Evolutionary conservation across 1,140 invertebrate species (phyloP).

Genomic region (Pygmarrhopalites habei): DNA sequence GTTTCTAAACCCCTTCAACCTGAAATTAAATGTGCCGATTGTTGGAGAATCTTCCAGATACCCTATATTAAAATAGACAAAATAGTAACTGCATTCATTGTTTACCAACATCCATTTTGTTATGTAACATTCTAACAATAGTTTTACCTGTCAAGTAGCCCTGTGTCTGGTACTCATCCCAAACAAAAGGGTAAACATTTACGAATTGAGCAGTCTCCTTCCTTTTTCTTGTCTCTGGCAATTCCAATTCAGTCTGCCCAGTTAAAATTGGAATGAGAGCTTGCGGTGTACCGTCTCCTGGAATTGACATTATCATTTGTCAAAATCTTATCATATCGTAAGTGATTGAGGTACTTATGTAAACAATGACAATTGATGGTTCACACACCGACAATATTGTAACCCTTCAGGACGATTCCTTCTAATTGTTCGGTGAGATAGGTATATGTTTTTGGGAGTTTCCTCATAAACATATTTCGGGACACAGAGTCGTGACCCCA

Average conservation of each 20-base stretch:
- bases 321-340: no score
- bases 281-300: constrained; percentile 90
- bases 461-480: constrained; percentile 73
- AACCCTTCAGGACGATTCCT: constrained; percentile 65
- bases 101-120: neutral
- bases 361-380: no score
- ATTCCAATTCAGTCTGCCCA: constrained; percentile 75
- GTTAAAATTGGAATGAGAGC: constrained; percentile 85
- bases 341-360: no score
- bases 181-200: constrained; percentile 71
- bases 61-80: constrained; percentile 52
- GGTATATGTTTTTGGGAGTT: constrained; percentile 70
- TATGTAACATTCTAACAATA: neutral
- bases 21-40: constrained; percentile 82
- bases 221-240: constrained; percentile 75
- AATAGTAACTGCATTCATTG: neutral
- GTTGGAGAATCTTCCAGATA: constrained; percentile 79
- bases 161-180: constrained; percentile 60
- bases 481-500: constrained; percentile 88
- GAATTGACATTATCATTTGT: no score
- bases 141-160: constrained; percentile 55
- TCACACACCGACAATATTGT: constrained; percentile 88
- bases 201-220: constrained; percentile 57
- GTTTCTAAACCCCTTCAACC: constrained; percentile 74
- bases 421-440: constrained; percentile 64